These are phyloP conservation scores for Theonella swinhoei DNA, from an alignment of 37 sponge, comb jelly and placozoan species.

Conservation along the genomic window DNA sequence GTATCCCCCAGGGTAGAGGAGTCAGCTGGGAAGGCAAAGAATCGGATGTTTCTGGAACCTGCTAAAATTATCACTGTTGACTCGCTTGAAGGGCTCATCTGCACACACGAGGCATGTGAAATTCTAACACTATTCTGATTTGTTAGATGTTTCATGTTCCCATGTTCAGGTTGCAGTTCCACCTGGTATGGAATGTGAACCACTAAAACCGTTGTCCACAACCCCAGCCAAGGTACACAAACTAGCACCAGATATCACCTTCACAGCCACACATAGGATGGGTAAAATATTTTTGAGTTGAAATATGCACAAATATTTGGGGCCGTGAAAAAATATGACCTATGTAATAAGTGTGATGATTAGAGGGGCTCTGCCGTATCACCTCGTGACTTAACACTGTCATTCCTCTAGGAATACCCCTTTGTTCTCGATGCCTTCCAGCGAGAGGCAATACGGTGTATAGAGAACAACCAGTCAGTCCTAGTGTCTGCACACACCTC, in stretches of 20 bases:
- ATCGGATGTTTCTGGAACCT: constrained; percentile 53
- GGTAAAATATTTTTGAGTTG: no score
- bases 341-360: no score
- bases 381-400: no score
- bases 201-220: constrained; percentile 33
- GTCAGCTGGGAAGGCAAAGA: background rate
- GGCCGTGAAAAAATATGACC: no score
- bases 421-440: constrained; percentile 97
- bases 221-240: constrained; percentile 47
- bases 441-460: constrained; percentile 87
- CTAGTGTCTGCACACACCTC: constrained; percentile 97
- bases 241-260: background rate
- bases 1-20: background rate
- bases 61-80: constrained; percentile 61
- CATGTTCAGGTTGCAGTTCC: constrained; percentile 68
- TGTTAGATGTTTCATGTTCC: background rate
- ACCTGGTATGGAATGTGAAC: constrained; percentile 38
- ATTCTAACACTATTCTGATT: background rate
- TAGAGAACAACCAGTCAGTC: constrained; percentile 94
- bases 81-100: constrained; percentile 57
- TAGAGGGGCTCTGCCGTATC: no score
- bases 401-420: constrained; percentile 79
- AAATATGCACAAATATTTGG: no score
- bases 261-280: background rate
- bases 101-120: constrained; percentile 71